Base-by-base conservation (phyloP, 2,113 vertebrate genomes). In the Archocentrus centrarchus region DNA sequence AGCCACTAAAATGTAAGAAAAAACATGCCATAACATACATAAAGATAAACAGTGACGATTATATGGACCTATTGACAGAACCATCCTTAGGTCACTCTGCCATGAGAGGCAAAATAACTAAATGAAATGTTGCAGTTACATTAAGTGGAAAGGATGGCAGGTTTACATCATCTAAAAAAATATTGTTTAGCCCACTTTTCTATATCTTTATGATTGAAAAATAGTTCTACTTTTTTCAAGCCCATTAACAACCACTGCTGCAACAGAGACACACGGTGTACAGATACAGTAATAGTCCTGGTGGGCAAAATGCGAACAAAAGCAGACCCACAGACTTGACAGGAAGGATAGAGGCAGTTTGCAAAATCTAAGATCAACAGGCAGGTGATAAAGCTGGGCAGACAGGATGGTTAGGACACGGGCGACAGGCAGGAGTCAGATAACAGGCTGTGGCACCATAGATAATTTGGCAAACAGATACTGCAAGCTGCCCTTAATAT, bases 361-460 rank as follows among this genome's bases (percentile, higher is more conserved):
- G 58, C 32, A 18, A 35, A 57, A 85, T 61, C 32, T 61, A 53
- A 78, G 35, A 50, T 59, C 55, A 63, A 59, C 30, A 61, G 15
- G 61, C 35, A 50, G 64, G 66, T 61, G 64, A 82, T 60, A 64
- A 75, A 73, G 63, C 20, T 17, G 20, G 6, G 39, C 15, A 73
- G 39, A 53, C 81, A 17, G 80, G 55, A 79, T 30, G 22, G 80
- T 35, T n/a, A 9, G 58, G 73, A 70, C 70, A 24, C 73, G 7
- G 79, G 59, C 82, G 9, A 73, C 79, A 73, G 70, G 59, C 84
- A 80, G 75, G 79, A 86, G 50, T 35, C 85, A 41, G 81, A 84
- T 59, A 79, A 83, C 77, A 78, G 77, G 58, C 20, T 15, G 30
- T 30, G 77, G 80, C 80, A 77, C 62, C 77, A 66, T 3, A 22